A percentile compares a stretch with the other conserved stretches of the same genome.
These are phyloP conservation scores for Lycophotia porphyrea DNA, from an alignment of 2,888 invertebrate species.

Conservation along the genomic window DNA sequence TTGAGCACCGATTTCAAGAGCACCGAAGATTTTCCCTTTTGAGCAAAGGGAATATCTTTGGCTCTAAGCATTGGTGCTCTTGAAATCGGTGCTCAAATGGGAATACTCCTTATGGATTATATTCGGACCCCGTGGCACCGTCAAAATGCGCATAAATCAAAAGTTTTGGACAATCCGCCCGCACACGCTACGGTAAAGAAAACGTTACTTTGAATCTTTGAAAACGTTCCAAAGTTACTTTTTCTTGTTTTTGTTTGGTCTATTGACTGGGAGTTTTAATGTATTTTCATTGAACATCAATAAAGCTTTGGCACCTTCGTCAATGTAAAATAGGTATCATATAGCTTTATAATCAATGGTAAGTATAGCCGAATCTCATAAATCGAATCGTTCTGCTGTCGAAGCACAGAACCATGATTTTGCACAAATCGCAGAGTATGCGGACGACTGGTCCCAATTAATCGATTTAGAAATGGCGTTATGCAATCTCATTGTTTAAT, in stretches of 20 bases:
- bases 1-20: no score
- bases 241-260: slow-evolving; percentile 70
- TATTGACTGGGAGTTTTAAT: slow-evolving; percentile 68
- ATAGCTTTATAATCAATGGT: slow-evolving; percentile 3
- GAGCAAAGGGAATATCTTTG: no score
- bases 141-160: slow-evolving; percentile 85
- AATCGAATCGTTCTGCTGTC: slow-evolving; percentile 19
- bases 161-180: slow-evolving; percentile 76
- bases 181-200: slow-evolving; percentile 71
- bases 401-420: slow-evolving; percentile 35
- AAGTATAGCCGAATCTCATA: slow-evolving; percentile 1
- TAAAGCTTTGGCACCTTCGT: slow-evolving; percentile 27
- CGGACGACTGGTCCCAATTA: slow-evolving; percentile 38
- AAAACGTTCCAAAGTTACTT: slow-evolving; percentile 72
- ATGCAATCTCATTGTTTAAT: slow-evolving; percentile 14
- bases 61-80: no score
- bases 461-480: slow-evolving; percentile 18
- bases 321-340: neutral
- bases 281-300: slow-evolving; percentile 53
- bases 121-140: slow-evolving; percentile 65
- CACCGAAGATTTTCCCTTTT: no score
- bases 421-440: slow-evolving; percentile 43
- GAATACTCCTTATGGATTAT: no score
- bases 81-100: no score
- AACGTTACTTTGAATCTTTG: slow-evolving; percentile 75